phyloP scores from a whole-genome alignment of 1,140 invertebrate genomes.

The Hirudo medicinalis region DNA sequence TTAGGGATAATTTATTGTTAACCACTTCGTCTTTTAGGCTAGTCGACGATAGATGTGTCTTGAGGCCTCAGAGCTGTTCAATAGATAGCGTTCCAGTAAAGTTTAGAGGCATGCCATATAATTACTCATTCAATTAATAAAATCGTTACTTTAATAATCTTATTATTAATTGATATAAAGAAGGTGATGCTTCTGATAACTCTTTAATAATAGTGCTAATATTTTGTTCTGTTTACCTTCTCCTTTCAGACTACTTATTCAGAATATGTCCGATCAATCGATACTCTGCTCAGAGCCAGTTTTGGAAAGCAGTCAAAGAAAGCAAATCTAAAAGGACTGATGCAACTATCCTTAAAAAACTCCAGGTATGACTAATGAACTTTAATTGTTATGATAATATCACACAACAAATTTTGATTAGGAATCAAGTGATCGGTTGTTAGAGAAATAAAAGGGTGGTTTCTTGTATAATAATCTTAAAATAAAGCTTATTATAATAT shows the following conservation, averaged over 20 bases:
- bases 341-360: conserved; percentile 76
- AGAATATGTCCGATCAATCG: conserved; percentile 98
- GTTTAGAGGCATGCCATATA: conserved; percentile 65
- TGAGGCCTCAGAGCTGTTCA: conserved; percentile 84
- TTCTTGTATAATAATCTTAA: neutral
- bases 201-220: neutral
- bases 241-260: conserved; percentile 77
- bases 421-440: too few species aligned
- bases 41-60: conserved; percentile 91
- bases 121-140: neutral
- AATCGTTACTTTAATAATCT: neutral
- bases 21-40: conserved; percentile 49
- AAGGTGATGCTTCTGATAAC: neutral
- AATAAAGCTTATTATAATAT: neutral
- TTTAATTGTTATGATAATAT: too few species aligned
- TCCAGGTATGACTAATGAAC: conserved; percentile 46
- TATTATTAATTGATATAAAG: neutral
- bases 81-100: conserved; percentile 87
- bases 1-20: neutral
- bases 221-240: neutral
- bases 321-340: conserved; percentile 62
- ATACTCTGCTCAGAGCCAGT: conserved; percentile 98
- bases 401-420: too few species aligned
- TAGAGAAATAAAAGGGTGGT: neutral
- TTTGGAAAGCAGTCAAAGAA: conserved; percentile 95